These are phyloP conservation scores for Equus quagga DNA, from an alignment of 2,113 vertebrate genomes.

Conservation along the genomic window DNA sequence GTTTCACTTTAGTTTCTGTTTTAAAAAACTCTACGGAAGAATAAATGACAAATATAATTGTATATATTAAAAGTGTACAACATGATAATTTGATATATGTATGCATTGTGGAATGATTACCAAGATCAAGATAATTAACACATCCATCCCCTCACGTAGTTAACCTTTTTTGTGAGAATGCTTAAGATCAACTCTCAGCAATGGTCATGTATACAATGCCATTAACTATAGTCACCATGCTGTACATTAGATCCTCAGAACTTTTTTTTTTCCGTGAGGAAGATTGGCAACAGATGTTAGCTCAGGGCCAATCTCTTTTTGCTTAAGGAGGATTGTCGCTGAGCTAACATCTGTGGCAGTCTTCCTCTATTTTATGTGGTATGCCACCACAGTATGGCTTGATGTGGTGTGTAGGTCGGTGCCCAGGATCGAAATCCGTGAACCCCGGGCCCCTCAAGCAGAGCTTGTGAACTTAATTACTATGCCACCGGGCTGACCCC, in stretches of 20 bases:
- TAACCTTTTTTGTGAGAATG: neutral
- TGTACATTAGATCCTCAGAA: neutral
- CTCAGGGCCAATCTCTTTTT: no score
- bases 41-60: neutral
- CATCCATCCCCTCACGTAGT: neutral
- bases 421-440: no score
- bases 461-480: no score
- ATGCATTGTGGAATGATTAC: neutral
- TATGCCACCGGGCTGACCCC: neutral
- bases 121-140: neutral
- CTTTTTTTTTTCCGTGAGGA: no score
- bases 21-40: neutral
- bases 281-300: no score
- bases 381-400: no score
- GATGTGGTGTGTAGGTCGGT: no score
- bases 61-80: no score
- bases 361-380: no score
- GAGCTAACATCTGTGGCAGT: no score
- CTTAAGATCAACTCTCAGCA: neutral
- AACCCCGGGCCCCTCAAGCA: no score
- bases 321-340: no score
- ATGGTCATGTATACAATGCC: neutral
- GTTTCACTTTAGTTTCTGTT: neutral
- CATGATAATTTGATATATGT: neutral
- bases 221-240: neutral